A percentile compares a stretch with the other conserved stretches of the same genome.
Evolutionary conservation across 2,113 vertebrate species (phyloP).

Genomic region (Archocentrus centrarchus): DNA sequence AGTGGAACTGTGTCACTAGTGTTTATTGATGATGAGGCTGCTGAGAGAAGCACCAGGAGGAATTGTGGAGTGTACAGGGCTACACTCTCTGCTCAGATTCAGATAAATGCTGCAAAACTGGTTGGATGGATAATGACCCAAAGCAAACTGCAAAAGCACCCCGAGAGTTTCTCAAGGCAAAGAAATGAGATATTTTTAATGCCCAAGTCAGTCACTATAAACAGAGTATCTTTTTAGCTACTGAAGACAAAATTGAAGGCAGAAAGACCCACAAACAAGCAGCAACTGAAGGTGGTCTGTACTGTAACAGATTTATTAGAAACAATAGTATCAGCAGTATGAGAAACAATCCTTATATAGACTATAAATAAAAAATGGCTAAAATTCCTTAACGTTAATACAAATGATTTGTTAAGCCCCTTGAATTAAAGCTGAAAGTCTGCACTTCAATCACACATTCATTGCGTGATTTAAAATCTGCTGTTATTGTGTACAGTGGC

Average conservation of each 20-base stretch:
- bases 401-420: background rate
- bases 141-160: background rate
- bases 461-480: background rate
- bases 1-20: background rate
- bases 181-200: background rate
- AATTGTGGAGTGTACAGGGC: background rate
- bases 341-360: no score
- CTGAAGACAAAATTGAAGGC: background rate
- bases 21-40: background rate
- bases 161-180: rapidly evolving
- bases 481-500: background rate
- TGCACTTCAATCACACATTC: background rate
- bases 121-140: background rate
- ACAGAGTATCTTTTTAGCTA: background rate
- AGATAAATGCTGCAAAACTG: background rate
- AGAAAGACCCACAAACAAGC: background rate
- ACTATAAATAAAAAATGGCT: background rate
- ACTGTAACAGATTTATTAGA: no score
- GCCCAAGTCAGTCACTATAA: no score
- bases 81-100: background rate
- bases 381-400: background rate
- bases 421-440: background rate
- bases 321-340: no score
- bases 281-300: no score
- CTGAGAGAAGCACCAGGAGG: background rate